phyloP scores from a whole-genome alignment of 2,888 invertebrate species.

The Leucania comma region DNA sequence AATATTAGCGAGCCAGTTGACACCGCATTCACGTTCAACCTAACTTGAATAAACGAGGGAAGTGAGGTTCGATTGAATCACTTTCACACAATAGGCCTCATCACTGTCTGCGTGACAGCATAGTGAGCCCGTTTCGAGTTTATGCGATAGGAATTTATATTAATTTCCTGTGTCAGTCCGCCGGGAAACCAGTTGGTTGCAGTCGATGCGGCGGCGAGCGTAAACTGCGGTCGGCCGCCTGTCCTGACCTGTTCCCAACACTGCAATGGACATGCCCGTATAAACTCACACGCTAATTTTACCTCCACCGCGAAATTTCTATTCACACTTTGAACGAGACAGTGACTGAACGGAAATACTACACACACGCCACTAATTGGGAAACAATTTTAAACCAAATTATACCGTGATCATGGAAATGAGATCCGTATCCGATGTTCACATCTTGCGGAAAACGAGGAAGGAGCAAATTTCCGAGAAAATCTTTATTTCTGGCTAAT shows the following conservation, averaged over 20 bases:
- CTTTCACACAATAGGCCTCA: constrained; percentile 85
- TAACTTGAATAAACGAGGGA: constrained; percentile 78
- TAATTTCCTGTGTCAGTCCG: constrained; percentile 87
- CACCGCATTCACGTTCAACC: constrained; percentile 77
- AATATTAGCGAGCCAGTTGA: constrained; percentile 71
- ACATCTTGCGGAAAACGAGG: constrained; percentile 60
- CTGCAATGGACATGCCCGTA: constrained; percentile 84
- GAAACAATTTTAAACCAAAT: constrained; percentile 57
- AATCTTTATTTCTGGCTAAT: constrained; percentile 65
- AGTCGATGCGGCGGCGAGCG: constrained; percentile 82
- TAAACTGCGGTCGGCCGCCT: constrained; percentile 84
- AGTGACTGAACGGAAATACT: constrained; percentile 54
- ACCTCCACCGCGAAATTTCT: constrained; percentile 79
- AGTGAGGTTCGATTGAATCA: constrained; percentile 82
- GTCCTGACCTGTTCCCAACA: constrained; percentile 83
- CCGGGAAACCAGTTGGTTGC: constrained; percentile 82
- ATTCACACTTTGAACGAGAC: constrained; percentile 73
- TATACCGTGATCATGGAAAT: constrained; percentile 53
- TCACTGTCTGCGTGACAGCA: constrained; percentile 80
- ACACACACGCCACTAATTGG: constrained; percentile 40
- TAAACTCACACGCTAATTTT: constrained; percentile 86
- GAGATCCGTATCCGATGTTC: constrained; percentile 44
- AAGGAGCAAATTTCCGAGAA: constrained; percentile 53
- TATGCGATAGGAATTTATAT: constrained; percentile 89
- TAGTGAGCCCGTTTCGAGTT: constrained; percentile 80